phyloP scores from a whole-genome alignment of 2,797 vertebrate species.

The Falco columbarius region DNA sequence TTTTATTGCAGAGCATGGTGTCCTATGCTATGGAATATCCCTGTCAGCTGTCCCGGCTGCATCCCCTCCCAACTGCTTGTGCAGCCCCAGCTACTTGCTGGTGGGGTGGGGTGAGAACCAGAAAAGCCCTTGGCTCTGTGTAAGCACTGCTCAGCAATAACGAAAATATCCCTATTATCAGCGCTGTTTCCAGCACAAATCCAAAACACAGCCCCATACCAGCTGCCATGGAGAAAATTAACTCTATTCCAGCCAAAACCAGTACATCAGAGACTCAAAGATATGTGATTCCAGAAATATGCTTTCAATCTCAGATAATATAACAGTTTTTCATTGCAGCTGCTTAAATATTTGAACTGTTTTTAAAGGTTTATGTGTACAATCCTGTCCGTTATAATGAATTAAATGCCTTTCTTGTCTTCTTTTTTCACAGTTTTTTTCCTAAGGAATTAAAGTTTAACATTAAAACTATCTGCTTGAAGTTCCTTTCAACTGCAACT shows the following conservation, averaged over 20 bases:
- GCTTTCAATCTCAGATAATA: background rate
- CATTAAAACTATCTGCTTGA: background rate
- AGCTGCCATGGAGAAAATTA: background rate
- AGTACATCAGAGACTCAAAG: background rate
- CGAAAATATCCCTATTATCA: background rate
- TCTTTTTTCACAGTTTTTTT: background rate
- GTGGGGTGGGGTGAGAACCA: background rate
- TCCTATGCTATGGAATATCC: background rate
- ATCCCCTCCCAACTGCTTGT: too few species aligned
- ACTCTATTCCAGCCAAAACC: background rate
- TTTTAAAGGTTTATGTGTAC: background rate
- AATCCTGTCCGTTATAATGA: background rate
- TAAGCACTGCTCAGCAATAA: background rate
- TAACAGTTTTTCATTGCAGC: background rate
- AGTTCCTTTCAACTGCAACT: background rate
- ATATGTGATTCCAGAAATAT: background rate
- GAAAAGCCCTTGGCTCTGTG: background rate
- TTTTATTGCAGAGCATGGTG: too few species aligned
- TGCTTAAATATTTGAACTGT: slow-evolving; percentile 10
- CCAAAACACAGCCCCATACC: background rate
- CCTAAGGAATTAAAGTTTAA: background rate
- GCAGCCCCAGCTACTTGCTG: fast-evolving
- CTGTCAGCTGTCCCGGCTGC: background rate
- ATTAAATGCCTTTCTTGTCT: background rate
- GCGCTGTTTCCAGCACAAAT: background rate